phyloP scores from a whole-genome alignment of 2,113 vertebrate species.

The Hydrochoerus hydrochaeris region DNA sequence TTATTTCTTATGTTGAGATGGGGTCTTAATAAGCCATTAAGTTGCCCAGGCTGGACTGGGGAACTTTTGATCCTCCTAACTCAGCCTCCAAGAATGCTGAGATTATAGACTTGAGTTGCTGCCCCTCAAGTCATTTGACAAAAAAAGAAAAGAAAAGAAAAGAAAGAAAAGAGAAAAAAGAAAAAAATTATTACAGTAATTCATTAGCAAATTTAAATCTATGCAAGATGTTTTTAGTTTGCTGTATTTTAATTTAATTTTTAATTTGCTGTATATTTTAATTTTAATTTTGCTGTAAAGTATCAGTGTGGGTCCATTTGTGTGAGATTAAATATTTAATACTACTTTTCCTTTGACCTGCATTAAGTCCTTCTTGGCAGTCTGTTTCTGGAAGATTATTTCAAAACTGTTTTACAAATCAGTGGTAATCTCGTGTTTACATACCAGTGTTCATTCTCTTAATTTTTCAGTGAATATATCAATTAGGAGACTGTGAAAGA shows the following conservation, averaged over 20 bases:
- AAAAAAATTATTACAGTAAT: too few relatives aligned
- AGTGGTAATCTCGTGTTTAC: neutral
- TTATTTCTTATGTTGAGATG: neutral
- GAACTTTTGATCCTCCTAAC: neutral
- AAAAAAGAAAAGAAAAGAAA: neutral
- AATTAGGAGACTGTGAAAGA: conserved; percentile 13
- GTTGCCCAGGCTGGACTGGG: neutral
- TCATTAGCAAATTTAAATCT: neutral
- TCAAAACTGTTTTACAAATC: neutral
- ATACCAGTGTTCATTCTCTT: neutral
- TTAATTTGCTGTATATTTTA: neutral
- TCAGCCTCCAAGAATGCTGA: neutral
- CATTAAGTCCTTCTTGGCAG: neutral
- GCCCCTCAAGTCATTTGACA: neutral
- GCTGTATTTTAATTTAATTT: too few relatives aligned
- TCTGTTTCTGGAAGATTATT: neutral
- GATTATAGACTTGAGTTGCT: neutral
- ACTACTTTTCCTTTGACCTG: neutral
- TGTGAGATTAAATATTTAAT: neutral
- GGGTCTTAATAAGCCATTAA: neutral
- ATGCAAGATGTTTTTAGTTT: neutral
- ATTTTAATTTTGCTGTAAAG: neutral
- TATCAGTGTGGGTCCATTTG: neutral
- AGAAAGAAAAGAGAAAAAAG: neutral
- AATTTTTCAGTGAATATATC: neutral